Conservation (phyloP, 2,888 invertebrate genomes). For the Zygaena filipendulae region DNA sequence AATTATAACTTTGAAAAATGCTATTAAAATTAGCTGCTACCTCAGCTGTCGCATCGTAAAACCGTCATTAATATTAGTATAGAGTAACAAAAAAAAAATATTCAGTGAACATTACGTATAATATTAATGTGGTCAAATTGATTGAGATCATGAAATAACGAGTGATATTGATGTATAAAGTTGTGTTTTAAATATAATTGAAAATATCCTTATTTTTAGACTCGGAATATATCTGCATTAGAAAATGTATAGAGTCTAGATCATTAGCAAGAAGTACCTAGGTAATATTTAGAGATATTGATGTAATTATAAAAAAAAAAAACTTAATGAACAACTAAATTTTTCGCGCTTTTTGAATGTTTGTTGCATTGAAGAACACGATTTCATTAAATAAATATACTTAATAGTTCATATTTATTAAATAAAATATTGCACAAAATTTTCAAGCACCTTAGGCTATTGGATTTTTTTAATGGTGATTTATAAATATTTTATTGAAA, state of each 20-base stretch:
- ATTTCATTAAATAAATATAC: no score
- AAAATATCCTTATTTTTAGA: slow-evolving; percentile 50
- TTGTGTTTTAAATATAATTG: no score
- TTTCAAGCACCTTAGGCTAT: slow-evolving; percentile 27
- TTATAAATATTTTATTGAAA: no score
- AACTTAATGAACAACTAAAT: no score
- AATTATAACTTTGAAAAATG: no score
- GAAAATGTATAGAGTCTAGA: slow-evolving; percentile 31
- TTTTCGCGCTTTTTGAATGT: slow-evolving; percentile 31
- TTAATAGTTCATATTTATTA: no score
- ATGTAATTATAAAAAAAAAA: no score
- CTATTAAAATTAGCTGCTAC: slow-evolving; percentile 6
- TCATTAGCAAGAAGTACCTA: slow-evolving; percentile 24
- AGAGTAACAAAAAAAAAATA: slow-evolving; percentile 20
- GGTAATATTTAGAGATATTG: slow-evolving; percentile 19
- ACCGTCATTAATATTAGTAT: slow-evolving; percentile 41
- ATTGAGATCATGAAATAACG: slow-evolving; percentile 23
- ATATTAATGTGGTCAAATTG: slow-evolving; percentile 24
- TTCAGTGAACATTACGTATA: slow-evolving; percentile 17
- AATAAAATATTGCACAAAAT: slow-evolving; percentile 21
- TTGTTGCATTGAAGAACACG: no score
- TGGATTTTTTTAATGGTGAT: no score
- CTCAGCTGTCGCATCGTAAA: slow-evolving; percentile 26
- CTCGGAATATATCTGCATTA: slow-evolving; percentile 42
- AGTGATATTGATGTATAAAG: slow-evolving; percentile 36